A percentile compares a stretch with the other conserved stretches of the same genome.
Evolutionary conservation across 1,140 invertebrate genomes (phyloP).

Genomic region (Drosophila sturtevanti): DNA sequence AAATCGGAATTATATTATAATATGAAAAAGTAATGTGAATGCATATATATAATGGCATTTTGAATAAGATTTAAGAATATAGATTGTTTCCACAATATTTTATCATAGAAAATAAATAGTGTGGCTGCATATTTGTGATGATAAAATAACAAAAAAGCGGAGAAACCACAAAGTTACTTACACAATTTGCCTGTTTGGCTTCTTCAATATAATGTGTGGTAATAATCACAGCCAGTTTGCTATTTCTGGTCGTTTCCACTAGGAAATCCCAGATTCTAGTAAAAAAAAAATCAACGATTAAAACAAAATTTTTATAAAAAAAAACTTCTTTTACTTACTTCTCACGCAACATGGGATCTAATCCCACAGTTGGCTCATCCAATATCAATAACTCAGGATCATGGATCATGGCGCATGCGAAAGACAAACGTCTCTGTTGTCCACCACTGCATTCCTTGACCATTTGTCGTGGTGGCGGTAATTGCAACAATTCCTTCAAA

Average conservation of each 20-base stretch:
- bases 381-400: conserved; percentile 94
- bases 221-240: conserved; percentile 90
- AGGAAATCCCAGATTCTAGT: conserved; percentile 95
- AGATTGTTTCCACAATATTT: too few relatives aligned
- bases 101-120: not conserved
- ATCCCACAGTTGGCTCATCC: conserved; percentile 96
- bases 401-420: conserved; percentile 93
- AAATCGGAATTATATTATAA: not conserved
- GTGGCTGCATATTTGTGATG: not conserved
- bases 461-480: conserved; percentile 86
- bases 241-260: conserved; percentile 87
- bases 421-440: conserved; percentile 93
- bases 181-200: conserved; percentile 91
- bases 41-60: too few relatives aligned
- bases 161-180: conserved; percentile 81
- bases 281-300: conserved; percentile 43
- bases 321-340: conserved; percentile 84
- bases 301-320: not conserved
- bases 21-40: not conserved
- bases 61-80: too few relatives aligned
- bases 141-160: rapidly evolving
- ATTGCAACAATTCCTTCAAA: conserved; percentile 88
- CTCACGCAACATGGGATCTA: conserved; percentile 94
- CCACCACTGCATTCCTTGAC: conserved; percentile 92
- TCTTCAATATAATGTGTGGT: conserved; percentile 98